Conservation (phyloP, 1,140 invertebrate species). For the Caenorhabditis remanei region DNA sequence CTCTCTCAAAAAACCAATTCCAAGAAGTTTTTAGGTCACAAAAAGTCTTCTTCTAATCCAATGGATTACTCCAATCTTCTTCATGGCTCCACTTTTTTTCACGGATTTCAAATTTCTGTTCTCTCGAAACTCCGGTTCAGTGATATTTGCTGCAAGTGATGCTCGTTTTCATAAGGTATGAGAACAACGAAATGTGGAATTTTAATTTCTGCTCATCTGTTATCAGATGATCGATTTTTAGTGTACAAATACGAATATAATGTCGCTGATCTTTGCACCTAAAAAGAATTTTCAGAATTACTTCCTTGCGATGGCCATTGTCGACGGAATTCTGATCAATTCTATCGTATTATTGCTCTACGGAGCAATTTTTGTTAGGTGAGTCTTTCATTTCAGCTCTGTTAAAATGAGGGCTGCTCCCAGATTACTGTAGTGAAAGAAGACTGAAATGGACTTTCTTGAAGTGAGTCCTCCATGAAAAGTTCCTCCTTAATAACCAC, state of each 20-base stretch:
- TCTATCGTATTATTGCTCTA: conserved; percentile 62
- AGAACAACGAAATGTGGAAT: neutral
- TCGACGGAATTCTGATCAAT: conserved; percentile 67
- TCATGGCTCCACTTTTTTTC: conserved; percentile 65
- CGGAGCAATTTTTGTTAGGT: conserved; percentile 64
- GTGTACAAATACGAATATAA: conserved; percentile 37
- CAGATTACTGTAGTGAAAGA: too few species aligned
- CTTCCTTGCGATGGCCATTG: conserved; percentile 63
- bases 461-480: too few species aligned
- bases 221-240: conserved; percentile 47
- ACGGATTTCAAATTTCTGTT: conserved; percentile 61
- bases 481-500: too few species aligned
- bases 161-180: conserved; percentile 55
- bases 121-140: conserved; percentile 58
- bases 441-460: too few species aligned
- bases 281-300: conserved; percentile 57
- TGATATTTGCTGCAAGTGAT: conserved; percentile 58
- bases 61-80: conserved; percentile 67
- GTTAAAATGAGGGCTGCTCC: too few species aligned
- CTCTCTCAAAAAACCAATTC: neutral
- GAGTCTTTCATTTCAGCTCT: neutral
- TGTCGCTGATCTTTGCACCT: conserved; percentile 39
- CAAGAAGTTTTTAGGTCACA: conserved; percentile 41
- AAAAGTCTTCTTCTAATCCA: conserved; percentile 63
- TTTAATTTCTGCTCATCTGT: conserved; percentile 26